A percentile compares a stretch with the other conserved stretches of the same genome.
These are phyloP conservation scores for Sebastes variabilis DNA, from an alignment of 2,797 vertebrate species.

Conservation along the genomic window DNA sequence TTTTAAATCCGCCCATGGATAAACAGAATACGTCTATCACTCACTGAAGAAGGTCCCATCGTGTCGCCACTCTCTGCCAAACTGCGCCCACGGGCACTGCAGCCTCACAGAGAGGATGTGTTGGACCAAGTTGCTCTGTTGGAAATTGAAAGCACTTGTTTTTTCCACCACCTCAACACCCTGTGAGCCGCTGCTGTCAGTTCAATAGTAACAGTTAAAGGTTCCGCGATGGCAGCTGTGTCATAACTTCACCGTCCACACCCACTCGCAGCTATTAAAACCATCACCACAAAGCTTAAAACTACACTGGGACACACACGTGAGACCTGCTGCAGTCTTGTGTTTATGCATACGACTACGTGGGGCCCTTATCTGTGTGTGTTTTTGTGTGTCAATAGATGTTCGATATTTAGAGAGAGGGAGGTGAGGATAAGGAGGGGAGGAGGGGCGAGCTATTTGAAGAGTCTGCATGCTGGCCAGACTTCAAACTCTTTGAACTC, in stretches of 20 bases:
- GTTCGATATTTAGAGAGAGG: conserved; percentile 7
- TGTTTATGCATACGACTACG: background rate
- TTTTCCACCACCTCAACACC: conserved; percentile 43
- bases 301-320: background rate
- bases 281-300: background rate
- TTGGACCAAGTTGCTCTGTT: conserved; percentile 36
- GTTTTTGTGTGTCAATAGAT: background rate
- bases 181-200: conserved; percentile 24
- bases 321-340: background rate
- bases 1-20: background rate
- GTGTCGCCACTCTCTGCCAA: conserved; percentile 25
- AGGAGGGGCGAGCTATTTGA: conserved; percentile 34
- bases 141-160: conserved; percentile 48
- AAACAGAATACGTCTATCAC: conserved; percentile 13
- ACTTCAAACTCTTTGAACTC: conserved; percentile 47
- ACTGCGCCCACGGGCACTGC: conserved; percentile 32
- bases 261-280: background rate
- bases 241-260: conserved; percentile 16
- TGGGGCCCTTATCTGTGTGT: background rate
- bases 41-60: conserved; percentile 13
- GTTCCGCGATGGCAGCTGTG: conserved; percentile 19
- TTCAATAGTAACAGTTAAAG: conserved; percentile 28
- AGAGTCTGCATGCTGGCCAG: conserved; percentile 29
- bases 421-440: background rate
- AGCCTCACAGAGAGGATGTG: conserved; percentile 20